Evolutionary conservation across 2,113 vertebrate genomes (phyloP).

Genomic region (Rostratula benghalensis): DNA sequence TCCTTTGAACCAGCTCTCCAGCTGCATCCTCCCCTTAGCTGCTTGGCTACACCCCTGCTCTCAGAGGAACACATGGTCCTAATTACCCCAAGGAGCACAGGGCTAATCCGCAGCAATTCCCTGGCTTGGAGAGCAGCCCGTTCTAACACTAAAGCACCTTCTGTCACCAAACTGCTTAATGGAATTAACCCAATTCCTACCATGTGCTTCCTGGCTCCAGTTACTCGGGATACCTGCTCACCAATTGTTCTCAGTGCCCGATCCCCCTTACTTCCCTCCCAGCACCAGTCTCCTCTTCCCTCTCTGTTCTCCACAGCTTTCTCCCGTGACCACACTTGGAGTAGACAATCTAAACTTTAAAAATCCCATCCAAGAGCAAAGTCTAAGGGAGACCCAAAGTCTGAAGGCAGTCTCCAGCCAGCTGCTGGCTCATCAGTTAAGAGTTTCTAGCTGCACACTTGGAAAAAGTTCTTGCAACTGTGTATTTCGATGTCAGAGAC

Average conservation of each 20-base stretch:
- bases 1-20: constrained; percentile 41
- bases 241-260: constrained; percentile 71
- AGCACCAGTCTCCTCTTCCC: neutral
- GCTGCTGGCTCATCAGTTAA: neutral
- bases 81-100: constrained; percentile 79
- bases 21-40: constrained; percentile 69
- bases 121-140: constrained; percentile 74
- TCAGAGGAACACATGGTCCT: constrained; percentile 80
- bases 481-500: neutral
- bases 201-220: constrained; percentile 77
- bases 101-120: constrained; percentile 81
- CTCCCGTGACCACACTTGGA: neutral
- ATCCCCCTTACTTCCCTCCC: constrained; percentile 52
- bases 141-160: constrained; percentile 84
- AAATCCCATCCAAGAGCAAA: neutral
- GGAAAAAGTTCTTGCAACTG: neutral
- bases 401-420: neutral
- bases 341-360: neutral
- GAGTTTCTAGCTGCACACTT: neutral
- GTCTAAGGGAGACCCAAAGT: neutral
- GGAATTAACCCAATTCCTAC: constrained; percentile 86
- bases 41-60: constrained; percentile 71
- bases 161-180: constrained; percentile 88
- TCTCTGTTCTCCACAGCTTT: neutral
- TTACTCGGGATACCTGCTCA: constrained; percentile 78